phyloP scores from a whole-genome alignment of 2,888 invertebrate species.

The Dichetophora obliterata region DNA sequence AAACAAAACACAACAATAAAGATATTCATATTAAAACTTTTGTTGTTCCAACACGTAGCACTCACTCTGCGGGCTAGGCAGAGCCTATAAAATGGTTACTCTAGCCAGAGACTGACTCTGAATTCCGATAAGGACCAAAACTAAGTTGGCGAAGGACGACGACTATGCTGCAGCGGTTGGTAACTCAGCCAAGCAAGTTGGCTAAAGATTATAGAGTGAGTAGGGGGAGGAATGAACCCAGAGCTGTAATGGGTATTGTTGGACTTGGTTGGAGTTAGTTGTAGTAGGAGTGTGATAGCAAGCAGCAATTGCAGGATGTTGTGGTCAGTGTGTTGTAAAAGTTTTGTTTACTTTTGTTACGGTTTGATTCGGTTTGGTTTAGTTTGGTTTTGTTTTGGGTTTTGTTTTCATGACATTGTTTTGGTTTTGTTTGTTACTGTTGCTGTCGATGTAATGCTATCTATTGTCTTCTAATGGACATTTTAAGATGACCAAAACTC shows the following conservation, averaged over 20 bases:
- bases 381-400: background rate
- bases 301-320: background rate
- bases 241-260: background rate
- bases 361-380: background rate
- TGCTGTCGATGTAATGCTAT: slow-evolving; percentile 11
- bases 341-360: background rate
- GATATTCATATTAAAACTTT: background rate
- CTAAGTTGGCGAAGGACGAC: no score
- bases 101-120: background rate
- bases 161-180: no score
- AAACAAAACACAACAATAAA: background rate
- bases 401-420: background rate
- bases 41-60: background rate
- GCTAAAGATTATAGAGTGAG: background rate
- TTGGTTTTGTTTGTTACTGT: slow-evolving; percentile 15
- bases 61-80: background rate
- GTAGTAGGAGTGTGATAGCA: no score
- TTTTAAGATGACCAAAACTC: slow-evolving; percentile 13
- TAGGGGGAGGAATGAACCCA: background rate
- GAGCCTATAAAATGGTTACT: background rate
- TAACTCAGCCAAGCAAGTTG: no score
- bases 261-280: no score
- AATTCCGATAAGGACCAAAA: no score
- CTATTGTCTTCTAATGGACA: slow-evolving; percentile 33
- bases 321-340: slow-evolving; percentile 22